These are phyloP conservation scores for Caenorhabditis drosophilae DNA, from an alignment of 2,888 invertebrate species.

Conservation along the genomic window DNA sequence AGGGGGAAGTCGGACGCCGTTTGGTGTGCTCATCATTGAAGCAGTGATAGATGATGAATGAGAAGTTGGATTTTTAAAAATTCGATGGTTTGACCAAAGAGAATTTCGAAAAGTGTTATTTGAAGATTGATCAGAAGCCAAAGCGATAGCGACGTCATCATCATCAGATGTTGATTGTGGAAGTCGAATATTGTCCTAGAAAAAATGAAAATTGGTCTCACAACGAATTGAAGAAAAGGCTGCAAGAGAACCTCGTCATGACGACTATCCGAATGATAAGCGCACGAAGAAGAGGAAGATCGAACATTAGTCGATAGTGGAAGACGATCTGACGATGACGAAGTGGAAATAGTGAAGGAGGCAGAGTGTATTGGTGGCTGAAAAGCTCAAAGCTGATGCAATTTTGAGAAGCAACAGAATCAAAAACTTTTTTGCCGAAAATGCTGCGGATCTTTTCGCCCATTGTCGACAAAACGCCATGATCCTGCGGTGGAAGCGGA, in stretches of 20 bases:
- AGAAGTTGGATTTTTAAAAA: no score
- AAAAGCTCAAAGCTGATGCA: background rate
- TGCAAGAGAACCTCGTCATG: slow-evolving; percentile 1
- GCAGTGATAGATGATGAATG: slow-evolving; percentile 9
- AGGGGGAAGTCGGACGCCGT: slow-evolving; percentile 38
- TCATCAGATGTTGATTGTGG: slow-evolving; percentile 16
- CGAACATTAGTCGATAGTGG: background rate
- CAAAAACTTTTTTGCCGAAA: slow-evolving; percentile 23
- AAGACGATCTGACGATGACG: background rate
- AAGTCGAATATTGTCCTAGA: slow-evolving; percentile 19
- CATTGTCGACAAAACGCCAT: slow-evolving; percentile 31
- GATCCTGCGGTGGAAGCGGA: slow-evolving; percentile 17
- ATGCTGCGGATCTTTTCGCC: slow-evolving; percentile 31
- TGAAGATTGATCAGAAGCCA: background rate
- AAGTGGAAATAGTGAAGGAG: background rate
- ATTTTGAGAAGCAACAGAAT: background rate
- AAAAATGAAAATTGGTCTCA: no score
- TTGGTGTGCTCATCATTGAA: slow-evolving; percentile 7
- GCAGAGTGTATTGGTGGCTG: slow-evolving; percentile 13
- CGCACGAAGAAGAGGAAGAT: background rate
- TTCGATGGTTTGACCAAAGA: no score
- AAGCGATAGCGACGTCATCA: no score
- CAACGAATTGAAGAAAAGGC: background rate
- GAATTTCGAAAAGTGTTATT: background rate
- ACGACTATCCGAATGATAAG: no score